Evolutionary conservation across 2,113 vertebrate species (phyloP), one percentile per base, ranked within the genome.

Genomic region (Machaerirhynchus nigripectus): DNA sequence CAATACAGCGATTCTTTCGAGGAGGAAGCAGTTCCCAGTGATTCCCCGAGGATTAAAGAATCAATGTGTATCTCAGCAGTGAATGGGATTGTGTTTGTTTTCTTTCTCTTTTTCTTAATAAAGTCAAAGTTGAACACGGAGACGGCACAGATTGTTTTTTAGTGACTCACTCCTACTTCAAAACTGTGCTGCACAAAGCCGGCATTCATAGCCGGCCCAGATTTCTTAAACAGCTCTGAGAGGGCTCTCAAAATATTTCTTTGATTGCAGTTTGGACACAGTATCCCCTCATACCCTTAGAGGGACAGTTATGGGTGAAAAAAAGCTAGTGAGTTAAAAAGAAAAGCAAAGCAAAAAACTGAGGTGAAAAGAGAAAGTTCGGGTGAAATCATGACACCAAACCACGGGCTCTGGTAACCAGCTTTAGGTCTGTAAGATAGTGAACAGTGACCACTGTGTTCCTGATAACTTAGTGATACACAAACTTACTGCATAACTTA

Each of bases 141-240:
- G 84, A 92, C 89, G 86, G 84, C 55, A 59, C 60, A 95, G 95
- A 97, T 95, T 93, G 93, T 78, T 95, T 96, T 97, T 97, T 84
- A 96, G 93, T 97, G 93, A 97, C 95, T 97, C 97, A 96, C 92
- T 94, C 89, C 84, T 87, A 87, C 95, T 97, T 97, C 93, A 95
- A 84, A 97, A 95, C 86, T 76, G 91, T 0, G 0, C 46, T 68
- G 87, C 64, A 97, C 93, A 97, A 97, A 97, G 96, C 78, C 3
- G 0, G 68, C 81, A 96, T 97, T 97, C 92, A 97, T 65, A 68
- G 68, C 46, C 0, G 0, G 87, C 33, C 80, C 64, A 79, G 84
- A 96, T 96, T 94, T 81, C 95, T 96, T 42, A 63, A 60, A 68
- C 53, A 92, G 83, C 61, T 93, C 91, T 63, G 79, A 85, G 93